phyloP scores from a whole-genome alignment of 2,113 vertebrate genomes.

The Podilymbus podiceps region DNA sequence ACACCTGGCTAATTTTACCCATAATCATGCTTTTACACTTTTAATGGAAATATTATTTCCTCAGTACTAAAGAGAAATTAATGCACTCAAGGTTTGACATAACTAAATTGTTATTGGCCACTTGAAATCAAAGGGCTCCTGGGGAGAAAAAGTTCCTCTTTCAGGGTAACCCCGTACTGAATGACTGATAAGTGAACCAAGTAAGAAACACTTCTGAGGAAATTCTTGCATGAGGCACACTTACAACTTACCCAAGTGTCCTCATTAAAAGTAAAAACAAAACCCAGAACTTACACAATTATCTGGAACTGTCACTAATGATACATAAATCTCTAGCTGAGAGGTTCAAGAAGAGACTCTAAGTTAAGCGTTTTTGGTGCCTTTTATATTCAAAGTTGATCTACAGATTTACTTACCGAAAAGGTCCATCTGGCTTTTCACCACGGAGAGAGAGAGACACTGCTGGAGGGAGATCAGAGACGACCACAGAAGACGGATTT shows the following conservation, averaged over 20 bases:
- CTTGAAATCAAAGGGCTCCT: background rate
- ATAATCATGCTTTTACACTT: background rate
- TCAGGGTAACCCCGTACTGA: background rate
- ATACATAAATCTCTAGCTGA: accelerated
- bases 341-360: background rate
- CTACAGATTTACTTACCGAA: conserved; percentile 66
- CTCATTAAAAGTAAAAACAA: background rate
- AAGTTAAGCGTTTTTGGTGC: background rate
- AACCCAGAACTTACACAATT: background rate
- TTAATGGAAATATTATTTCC: background rate
- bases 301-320: background rate
- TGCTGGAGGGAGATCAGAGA: conserved; percentile 71
- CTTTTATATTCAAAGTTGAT: background rate
- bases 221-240: background rate
- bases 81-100: background rate
- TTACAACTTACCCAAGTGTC: background rate
- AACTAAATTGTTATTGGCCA: background rate
- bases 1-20: background rate
- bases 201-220: background rate
- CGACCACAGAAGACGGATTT: conserved; percentile 55
- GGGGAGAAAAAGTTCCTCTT: background rate
- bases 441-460: conserved; percentile 75
- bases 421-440: conserved; percentile 78
- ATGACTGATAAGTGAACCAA: background rate
- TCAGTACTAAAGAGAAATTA: background rate